Evolutionary conservation across 1,140 invertebrate genomes (phyloP).

Genomic region (Pemphigus obesinymphae): DNA sequence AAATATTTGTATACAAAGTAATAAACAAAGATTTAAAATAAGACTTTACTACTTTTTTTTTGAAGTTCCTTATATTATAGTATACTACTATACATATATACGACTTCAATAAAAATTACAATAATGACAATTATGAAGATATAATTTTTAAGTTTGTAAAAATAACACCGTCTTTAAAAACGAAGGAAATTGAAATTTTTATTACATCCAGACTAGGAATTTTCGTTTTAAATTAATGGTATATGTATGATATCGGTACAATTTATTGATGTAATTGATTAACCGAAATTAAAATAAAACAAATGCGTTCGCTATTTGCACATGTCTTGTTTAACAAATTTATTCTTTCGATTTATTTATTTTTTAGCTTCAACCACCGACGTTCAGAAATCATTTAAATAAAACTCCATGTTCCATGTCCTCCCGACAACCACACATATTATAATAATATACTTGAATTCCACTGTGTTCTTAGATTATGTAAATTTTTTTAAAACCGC

Average conservation of each 20-base stretch:
- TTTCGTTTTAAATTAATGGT: neutral
- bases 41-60: neutral
- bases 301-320: neutral
- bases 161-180: too few relatives aligned
- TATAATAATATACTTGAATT: neutral
- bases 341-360: neutral
- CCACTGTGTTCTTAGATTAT: slow-evolving; percentile 14
- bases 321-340: neutral
- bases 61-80: too few relatives aligned
- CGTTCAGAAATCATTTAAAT: slow-evolving; percentile 3
- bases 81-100: too few relatives aligned
- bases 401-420: neutral
- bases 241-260: too few relatives aligned
- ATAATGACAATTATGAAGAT: neutral
- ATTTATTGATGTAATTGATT: neutral
- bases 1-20: slow-evolving; percentile 17
- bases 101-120: too few relatives aligned
- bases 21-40: slow-evolving; percentile 29
- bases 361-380: neutral
- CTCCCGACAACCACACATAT: neutral
- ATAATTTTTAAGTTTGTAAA: neutral
- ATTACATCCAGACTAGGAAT: neutral
- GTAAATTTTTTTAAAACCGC: slow-evolving; percentile 18
- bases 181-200: neutral
- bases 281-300: neutral